A percentile compares a stretch with the other conserved stretches of the same genome.
Evolutionary conservation across 1,140 invertebrate species (phyloP).

Genomic region (Diabrotica undecimpunctata): DNA sequence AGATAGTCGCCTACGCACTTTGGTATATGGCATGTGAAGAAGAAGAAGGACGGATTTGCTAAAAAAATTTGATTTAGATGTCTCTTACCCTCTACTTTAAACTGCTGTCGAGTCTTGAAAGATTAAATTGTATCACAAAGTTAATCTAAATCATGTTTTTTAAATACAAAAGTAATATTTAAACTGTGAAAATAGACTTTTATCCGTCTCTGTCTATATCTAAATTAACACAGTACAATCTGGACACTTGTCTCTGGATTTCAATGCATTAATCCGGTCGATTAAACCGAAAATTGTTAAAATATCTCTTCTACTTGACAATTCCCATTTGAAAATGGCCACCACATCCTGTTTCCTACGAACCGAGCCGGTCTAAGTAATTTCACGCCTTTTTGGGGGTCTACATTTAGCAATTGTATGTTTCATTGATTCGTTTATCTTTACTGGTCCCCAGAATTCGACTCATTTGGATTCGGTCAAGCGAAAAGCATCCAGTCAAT

Average conservation of each 20-base stretch:
- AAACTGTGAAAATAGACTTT: too few species aligned
- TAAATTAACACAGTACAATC: not conserved
- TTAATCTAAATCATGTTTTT: too few species aligned
- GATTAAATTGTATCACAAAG: too few species aligned
- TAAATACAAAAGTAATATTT: too few species aligned
- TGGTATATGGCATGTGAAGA: too few species aligned
- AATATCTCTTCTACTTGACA: not conserved
- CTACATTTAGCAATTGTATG: constrained; percentile 37
- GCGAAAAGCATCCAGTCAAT: constrained; percentile 11
- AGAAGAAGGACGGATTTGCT: too few species aligned
- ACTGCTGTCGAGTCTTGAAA: too few species aligned
- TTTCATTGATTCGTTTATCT: constrained; percentile 36
- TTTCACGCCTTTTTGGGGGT: constrained; percentile 39
- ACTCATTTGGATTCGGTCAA: constrained; percentile 9
- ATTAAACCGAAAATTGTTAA: not conserved
- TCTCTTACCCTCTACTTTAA: too few species aligned
- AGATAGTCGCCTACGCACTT: too few species aligned
- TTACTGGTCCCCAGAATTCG: constrained; percentile 8
- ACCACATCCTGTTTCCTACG: not conserved
- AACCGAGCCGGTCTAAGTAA: constrained; percentile 26
- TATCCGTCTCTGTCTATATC: too few species aligned
- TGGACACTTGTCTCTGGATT: not conserved
- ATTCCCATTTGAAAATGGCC: not conserved
- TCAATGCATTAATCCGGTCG: not conserved
- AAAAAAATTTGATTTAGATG: too few species aligned